A percentile compares a stretch with the other conserved stretches of the same genome.
Conservation (phyloP, 2,888 invertebrate genomes). For the Drosophila paramelanica region DNA sequence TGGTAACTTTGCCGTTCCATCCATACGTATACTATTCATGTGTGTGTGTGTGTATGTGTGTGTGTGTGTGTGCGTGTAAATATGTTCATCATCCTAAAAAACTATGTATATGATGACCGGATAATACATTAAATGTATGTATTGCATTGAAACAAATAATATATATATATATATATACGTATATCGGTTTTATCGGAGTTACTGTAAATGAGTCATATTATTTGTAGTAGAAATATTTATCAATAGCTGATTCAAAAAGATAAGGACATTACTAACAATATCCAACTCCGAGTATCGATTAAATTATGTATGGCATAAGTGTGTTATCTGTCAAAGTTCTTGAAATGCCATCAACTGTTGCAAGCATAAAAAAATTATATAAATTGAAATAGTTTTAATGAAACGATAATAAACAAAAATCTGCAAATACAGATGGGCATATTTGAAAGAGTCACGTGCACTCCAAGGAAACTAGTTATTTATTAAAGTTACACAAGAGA, state of each 20-base stretch:
- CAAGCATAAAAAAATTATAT: slow-evolving; percentile 1
- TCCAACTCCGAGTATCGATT: background rate
- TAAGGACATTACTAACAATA: background rate
- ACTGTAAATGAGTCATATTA: background rate
- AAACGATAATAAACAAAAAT: background rate
- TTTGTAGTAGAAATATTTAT: background rate
- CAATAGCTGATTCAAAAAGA: background rate
- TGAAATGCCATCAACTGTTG: slow-evolving; percentile 4
- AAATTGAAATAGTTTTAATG: slow-evolving; percentile 1
- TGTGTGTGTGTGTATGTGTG: background rate
- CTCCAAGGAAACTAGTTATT: slow-evolving; percentile 22
- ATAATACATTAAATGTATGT: too few relatives aligned
- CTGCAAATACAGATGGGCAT: background rate
- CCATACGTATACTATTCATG: background rate
- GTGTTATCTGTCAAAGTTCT: slow-evolving; percentile 6
- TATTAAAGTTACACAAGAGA: slow-evolving; percentile 34
- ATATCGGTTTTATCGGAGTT: background rate
- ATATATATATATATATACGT: too few relatives aligned
- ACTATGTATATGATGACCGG: too few relatives aligned
- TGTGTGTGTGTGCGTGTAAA: background rate
- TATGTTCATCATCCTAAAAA: too few relatives aligned
- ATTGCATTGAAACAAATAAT: too few relatives aligned
- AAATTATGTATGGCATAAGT: slow-evolving; percentile 2
- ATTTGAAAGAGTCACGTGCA: background rate
- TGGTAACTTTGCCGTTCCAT: too few relatives aligned